Conservation (phyloP, 2,113 vertebrate species). For the Hyla sarda region DNA sequence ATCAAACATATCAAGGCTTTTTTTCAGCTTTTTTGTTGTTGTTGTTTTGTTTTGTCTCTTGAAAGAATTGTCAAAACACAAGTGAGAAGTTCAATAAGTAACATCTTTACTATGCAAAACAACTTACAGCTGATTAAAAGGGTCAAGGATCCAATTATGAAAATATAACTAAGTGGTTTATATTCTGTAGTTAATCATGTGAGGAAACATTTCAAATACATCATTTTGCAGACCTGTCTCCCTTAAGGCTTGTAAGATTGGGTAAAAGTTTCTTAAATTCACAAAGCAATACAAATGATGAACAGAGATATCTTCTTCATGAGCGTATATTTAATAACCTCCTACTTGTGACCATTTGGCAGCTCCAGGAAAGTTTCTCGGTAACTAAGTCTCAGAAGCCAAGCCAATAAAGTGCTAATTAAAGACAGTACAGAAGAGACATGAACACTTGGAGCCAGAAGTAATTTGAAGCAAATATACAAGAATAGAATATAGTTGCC, state of each 20-base stretch:
- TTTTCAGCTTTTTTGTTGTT: neutral
- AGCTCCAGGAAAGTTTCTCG: slow-evolving; percentile 71
- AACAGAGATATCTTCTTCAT: slow-evolving; percentile 68
- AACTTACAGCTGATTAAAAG: slow-evolving; percentile 62
- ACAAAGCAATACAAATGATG: slow-evolving; percentile 66
- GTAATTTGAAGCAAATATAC: slow-evolving; percentile 92
- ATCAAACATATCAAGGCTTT: neutral
- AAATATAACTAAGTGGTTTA: slow-evolving; percentile 66
- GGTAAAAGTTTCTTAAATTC: slow-evolving; percentile 67
- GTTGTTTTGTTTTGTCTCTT: neutral
- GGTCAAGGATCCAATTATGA: slow-evolving; percentile 68
- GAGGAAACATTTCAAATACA: slow-evolving; percentile 59
- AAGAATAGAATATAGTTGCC: slow-evolving; percentile 74
- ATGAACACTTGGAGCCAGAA: slow-evolving; percentile 83
- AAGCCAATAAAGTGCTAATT: slow-evolving; percentile 89
- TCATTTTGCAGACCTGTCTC: slow-evolving; percentile 62
- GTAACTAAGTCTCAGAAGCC: slow-evolving; percentile 74
- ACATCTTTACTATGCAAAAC: slow-evolving; percentile 62
- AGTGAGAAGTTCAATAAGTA: slow-evolving; percentile 49
- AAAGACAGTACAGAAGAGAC: slow-evolving; percentile 84
- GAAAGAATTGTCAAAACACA: slow-evolving; percentile 58
- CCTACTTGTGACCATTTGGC: slow-evolving; percentile 75
- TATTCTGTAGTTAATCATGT: slow-evolving; percentile 64
- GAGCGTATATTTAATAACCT: slow-evolving; percentile 75
- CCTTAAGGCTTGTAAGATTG: slow-evolving; percentile 67